These are phyloP conservation scores for Macropis europaea DNA, from an alignment of 2,888 invertebrate genomes.

Conservation along the genomic window DNA sequence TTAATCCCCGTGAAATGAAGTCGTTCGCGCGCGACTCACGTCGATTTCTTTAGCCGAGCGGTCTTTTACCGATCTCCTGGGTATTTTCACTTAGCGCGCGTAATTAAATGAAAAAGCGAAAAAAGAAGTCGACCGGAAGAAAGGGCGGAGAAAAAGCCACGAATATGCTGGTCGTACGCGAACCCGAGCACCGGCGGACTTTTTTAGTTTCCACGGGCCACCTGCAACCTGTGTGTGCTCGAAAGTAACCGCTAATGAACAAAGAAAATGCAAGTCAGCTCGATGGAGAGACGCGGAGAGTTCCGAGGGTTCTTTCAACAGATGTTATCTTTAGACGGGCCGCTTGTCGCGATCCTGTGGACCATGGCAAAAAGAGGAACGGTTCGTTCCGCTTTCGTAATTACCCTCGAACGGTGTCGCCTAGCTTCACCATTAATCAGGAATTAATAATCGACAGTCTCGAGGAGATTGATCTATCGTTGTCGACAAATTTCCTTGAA, in stretches of 20 bases:
- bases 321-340: slow-evolving; percentile 50
- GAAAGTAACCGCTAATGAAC: slow-evolving; percentile 52
- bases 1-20: no score
- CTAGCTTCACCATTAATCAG: slow-evolving; percentile 17
- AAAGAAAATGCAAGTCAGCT: slow-evolving; percentile 64
- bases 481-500: no score
- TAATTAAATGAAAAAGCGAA: slow-evolving; percentile 29
- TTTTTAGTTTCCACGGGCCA: slow-evolving; percentile 11
- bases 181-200: slow-evolving; percentile 7
- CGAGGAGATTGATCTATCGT: not conserved
- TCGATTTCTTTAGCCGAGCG: not conserved
- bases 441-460: slow-evolving; percentile 32
- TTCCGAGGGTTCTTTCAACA: slow-evolving; percentile 17
- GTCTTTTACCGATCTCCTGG: not conserved
- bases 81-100: slow-evolving; percentile 1
- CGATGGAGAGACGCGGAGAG: slow-evolving; percentile 10
- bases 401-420: slow-evolving; percentile 4
- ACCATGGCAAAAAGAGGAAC: slow-evolving; percentile 8
- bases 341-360: slow-evolving; percentile 46
- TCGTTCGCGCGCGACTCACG: not conserved
- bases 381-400: slow-evolving; percentile 17
- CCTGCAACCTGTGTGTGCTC: slow-evolving; percentile 48
- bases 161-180: not conserved
- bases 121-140: not conserved
- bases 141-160: not conserved